These are phyloP conservation scores for Sinella curviseta DNA, from an alignment of 1,140 invertebrate species.

Conservation along the genomic window DNA sequence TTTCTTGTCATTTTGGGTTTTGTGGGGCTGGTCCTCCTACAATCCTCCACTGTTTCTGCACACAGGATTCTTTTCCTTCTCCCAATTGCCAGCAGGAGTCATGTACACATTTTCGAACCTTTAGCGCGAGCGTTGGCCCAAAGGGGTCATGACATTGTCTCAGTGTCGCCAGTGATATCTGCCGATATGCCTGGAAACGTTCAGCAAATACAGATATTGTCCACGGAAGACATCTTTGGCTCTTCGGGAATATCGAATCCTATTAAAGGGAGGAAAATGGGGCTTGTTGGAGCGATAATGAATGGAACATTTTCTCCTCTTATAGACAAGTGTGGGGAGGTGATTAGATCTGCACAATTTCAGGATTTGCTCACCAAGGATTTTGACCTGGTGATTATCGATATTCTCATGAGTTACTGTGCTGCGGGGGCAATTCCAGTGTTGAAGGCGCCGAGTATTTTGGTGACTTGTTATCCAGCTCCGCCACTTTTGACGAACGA, in stretches of 20 bases:
- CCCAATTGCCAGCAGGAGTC: not conserved
- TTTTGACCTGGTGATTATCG: slow-evolving; percentile 35
- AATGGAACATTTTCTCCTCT: not conserved
- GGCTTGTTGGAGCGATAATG: slow-evolving; percentile 33
- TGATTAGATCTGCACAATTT: not conserved
- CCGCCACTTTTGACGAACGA: not conserved
- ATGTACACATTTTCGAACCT: slow-evolving; percentile 7
- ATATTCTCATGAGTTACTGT: slow-evolving; percentile 33
- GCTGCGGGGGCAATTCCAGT: not conserved
- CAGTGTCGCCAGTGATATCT: not conserved
- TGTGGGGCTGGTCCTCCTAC: too few relatives aligned
- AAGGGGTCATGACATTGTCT: not conserved
- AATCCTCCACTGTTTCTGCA: too few relatives aligned
- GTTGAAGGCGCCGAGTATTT: slow-evolving; percentile 28
- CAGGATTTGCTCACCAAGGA: slow-evolving; percentile 28
- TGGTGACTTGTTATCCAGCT: slow-evolving; percentile 17
- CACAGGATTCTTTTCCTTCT: slow-evolving; percentile 7
- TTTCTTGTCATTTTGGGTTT: too few relatives aligned
- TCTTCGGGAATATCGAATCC: slow-evolving; percentile 7
- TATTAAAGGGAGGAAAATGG: too few relatives aligned
- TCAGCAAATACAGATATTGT: not conserved
- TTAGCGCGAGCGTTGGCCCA: not conserved
- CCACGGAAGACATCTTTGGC: not conserved
- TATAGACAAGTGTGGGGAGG: not conserved
- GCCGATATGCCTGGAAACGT: not conserved